Percentiles rank a stretch among this genome's conserved stretches.
These are phyloP conservation scores for Intellagama lesueurii DNA, from an alignment of 2,797 vertebrate genomes.

Conservation along the genomic window DNA sequence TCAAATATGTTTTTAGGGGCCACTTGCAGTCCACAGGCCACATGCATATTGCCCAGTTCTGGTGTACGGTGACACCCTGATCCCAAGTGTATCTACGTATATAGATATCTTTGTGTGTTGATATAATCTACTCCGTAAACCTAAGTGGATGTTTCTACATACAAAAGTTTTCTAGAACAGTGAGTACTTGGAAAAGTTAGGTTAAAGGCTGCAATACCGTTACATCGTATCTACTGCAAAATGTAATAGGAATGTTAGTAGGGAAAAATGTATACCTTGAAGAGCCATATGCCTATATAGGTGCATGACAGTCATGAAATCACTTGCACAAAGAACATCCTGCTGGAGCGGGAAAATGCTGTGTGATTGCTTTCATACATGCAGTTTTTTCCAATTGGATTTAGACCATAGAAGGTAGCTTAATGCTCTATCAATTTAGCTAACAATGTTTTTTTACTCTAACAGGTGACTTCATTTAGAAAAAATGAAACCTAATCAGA, in stretches of 20 bases:
- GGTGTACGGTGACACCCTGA: background rate
- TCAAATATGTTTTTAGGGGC: background rate
- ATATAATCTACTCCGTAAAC: background rate
- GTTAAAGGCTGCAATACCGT: background rate
- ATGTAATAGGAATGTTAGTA: background rate
- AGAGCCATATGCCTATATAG: background rate
- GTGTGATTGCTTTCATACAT: too few species aligned
- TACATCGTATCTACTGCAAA: background rate
- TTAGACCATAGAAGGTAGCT: too few species aligned
- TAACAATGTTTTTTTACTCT: constrained; percentile 69
- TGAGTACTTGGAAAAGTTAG: background rate
- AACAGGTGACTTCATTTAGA: constrained; percentile 70
- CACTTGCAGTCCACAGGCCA: background rate
- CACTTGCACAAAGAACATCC: too few species aligned
- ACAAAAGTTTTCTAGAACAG: background rate
- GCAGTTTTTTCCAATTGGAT: background rate
- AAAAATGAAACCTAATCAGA: constrained; percentile 82
- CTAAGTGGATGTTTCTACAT: background rate
- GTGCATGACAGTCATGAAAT: too few species aligned
- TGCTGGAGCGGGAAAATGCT: too few species aligned
- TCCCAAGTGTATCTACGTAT: background rate
- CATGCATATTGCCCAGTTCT: background rate
- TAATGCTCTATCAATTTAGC: constrained; percentile 23
- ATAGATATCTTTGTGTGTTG: background rate
- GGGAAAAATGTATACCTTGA: background rate